phyloP scores from a whole-genome alignment of 2,888 invertebrate species.

The Acanthosoma haemorrhoidale region DNA sequence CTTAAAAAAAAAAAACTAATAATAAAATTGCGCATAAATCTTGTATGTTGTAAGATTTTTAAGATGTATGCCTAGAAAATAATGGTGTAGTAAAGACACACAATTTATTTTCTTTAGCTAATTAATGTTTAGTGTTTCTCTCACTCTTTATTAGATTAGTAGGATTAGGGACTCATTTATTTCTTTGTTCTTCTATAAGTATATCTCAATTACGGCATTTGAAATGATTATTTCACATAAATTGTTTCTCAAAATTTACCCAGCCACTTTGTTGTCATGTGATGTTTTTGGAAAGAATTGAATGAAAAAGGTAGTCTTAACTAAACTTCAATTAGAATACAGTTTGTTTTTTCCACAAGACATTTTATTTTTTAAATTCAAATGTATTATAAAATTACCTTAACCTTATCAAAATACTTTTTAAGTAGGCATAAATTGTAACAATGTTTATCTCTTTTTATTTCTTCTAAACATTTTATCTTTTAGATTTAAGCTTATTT shows the following conservation, averaged over 20 bases:
- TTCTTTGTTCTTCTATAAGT: neutral
- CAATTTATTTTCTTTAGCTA: constrained; percentile 2
- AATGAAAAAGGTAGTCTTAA: neutral
- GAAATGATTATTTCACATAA: no score
- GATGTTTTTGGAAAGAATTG: neutral
- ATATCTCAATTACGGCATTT: no score
- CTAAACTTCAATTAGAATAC: neutral
- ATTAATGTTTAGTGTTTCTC: constrained; percentile 18
- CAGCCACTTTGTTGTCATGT: no score
- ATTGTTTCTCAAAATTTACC: no score
- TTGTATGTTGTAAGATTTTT: constrained; percentile 17
- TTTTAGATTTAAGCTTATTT: constrained; percentile 2
- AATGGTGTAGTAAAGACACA: constrained; percentile 15
- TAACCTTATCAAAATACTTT: neutral
- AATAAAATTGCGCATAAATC: constrained; percentile 17
- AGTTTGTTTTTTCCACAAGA: neutral
- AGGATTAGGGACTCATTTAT: constrained; percentile 8
- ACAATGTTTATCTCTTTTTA: neutral
- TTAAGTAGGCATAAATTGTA: constrained; percentile 6
- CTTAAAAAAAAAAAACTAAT: constrained; percentile 6
- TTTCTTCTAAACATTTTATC: neutral
- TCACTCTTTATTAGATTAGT: constrained; percentile 24
- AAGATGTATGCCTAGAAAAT: neutral
- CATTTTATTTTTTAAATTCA: neutral
- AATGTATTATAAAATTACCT: neutral